Evolutionary conservation across 2,888 invertebrate species (phyloP).

Genomic region (Sarcophaga subvicina): DNA sequence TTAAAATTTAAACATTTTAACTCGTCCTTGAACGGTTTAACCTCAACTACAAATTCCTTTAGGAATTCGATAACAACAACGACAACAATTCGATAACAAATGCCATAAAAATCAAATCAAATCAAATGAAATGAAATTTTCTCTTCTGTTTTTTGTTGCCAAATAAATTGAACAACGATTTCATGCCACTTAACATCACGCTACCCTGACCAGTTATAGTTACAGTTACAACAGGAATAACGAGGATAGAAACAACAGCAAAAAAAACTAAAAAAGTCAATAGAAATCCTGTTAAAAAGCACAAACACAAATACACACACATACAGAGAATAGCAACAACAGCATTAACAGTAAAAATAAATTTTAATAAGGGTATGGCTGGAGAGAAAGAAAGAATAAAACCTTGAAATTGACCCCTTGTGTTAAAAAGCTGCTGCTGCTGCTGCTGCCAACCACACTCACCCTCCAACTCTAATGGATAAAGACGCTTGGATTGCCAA

Average conservation of each 20-base stretch:
- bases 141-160: background rate
- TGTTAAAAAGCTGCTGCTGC: slow-evolving; percentile 15
- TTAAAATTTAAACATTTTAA: no score
- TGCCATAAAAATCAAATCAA: slow-evolving; percentile 8
- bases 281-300: slow-evolving; percentile 43
- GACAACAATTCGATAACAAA: slow-evolving; percentile 40
- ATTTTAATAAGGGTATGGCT: background rate
- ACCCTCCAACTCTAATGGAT: background rate
- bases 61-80: slow-evolving; percentile 40
- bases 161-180: slow-evolving; percentile 64
- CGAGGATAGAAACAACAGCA: background rate
- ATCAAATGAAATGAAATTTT: slow-evolving; percentile 34
- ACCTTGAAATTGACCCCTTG: slow-evolving; percentile 57
- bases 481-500: slow-evolving; percentile 1
- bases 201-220: background rate
- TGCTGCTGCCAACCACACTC: background rate
- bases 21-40: background rate
- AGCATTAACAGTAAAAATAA: background rate
- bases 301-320: background rate
- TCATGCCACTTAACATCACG: slow-evolving; percentile 60
- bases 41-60: slow-evolving; percentile 43
- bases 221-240: background rate
- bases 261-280: slow-evolving; percentile 27
- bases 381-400: background rate
- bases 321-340: no score